Evolutionary conservation across 2,888 invertebrate species (phyloP).

Genomic region (Phortica okadai): DNA sequence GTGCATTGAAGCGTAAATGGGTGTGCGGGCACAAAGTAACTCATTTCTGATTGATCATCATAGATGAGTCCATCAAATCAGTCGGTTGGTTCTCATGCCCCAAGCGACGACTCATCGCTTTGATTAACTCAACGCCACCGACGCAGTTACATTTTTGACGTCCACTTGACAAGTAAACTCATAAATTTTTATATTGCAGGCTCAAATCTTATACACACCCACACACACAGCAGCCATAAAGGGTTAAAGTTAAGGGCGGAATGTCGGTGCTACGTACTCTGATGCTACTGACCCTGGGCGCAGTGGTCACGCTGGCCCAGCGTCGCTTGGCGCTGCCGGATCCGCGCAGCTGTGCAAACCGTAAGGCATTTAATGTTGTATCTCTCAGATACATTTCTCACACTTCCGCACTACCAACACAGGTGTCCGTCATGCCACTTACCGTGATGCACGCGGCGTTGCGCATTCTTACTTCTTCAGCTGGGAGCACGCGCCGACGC

Average conservation of each 20-base stretch:
- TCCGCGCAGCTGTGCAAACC: slow-evolving; percentile 91
- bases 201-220: no score
- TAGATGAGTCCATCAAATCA: no score
- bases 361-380: slow-evolving; percentile 79
- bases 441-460: slow-evolving; percentile 91
- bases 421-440: slow-evolving; percentile 92
- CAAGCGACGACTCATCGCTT: no score
- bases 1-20: slow-evolving; percentile 62
- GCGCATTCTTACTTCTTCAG: slow-evolving; percentile 96
- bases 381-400: neutral
- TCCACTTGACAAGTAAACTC: no score
- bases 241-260: no score
- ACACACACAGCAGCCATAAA: no score
- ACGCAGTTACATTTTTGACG: no score
- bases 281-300: slow-evolving; percentile 82
- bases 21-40: slow-evolving; percentile 43
- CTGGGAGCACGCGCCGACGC: slow-evolving; percentile 91
- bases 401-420: slow-evolving; percentile 28
- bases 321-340: slow-evolving; percentile 91
- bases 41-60: neutral
- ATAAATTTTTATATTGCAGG: no score
- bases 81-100: no score
- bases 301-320: slow-evolving; percentile 84
- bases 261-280: slow-evolving; percentile 74
- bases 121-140: no score